These are phyloP conservation scores for Drosophila ustulata DNA, from an alignment of 2,888 invertebrate species.

Conservation along the genomic window DNA sequence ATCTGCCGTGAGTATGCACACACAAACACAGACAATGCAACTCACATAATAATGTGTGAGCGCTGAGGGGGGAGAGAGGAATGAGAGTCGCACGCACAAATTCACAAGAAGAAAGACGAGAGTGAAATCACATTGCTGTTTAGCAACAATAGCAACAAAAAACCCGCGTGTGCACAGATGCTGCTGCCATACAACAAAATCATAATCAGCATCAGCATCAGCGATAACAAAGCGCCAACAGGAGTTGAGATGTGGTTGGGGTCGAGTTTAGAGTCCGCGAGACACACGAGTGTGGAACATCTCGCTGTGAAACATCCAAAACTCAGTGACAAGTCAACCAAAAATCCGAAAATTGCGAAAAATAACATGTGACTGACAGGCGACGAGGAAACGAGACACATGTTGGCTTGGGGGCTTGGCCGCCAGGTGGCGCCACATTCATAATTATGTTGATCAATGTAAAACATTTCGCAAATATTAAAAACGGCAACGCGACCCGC, in stretches of 20 bases:
- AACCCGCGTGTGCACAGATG: conserved; percentile 19
- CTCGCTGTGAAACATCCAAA: conserved; percentile 25
- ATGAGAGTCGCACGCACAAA: conserved; percentile 30
- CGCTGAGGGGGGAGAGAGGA: background rate
- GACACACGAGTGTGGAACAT: conserved; percentile 11
- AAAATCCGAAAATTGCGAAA: conserved; percentile 30
- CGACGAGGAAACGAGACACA: background rate
- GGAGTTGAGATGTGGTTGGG: background rate
- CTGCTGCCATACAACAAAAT: conserved; percentile 35
- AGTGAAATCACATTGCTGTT: conserved; percentile 44
- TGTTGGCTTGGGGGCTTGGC: background rate
- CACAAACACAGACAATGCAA: background rate
- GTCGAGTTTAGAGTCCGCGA: conserved; percentile 28
- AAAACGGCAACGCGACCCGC: conserved; percentile 32
- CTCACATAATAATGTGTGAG: background rate
- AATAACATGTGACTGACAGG: conserved; percentile 26
- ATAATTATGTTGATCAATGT: conserved; percentile 54
- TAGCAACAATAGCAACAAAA: conserved; percentile 35
- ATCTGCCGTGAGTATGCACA: background rate
- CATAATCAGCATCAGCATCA: conserved; percentile 59
- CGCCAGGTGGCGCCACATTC: conserved; percentile 43
- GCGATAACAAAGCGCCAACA: conserved; percentile 45
- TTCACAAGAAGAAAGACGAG: conserved; percentile 14
- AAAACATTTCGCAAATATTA: conserved; percentile 17
- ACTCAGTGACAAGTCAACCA: conserved; percentile 37